A percentile compares a stretch with the other conserved stretches of the same genome.
phyloP scores from a whole-genome alignment of 1,140 invertebrate species.

The Phenacoccus solenopsis region DNA sequence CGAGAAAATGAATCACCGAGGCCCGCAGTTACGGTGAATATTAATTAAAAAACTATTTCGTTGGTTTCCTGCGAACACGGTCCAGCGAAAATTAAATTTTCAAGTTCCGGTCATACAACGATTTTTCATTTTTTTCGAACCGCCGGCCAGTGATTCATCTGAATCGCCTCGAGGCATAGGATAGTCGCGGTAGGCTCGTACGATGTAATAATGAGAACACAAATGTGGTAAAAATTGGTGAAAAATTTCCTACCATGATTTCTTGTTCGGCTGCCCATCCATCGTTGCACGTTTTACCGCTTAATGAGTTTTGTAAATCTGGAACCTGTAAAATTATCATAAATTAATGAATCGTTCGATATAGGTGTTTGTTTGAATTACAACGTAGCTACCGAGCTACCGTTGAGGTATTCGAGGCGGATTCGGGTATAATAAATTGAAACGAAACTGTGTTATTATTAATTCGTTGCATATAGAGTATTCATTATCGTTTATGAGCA shows the following conservation, averaged over 20 bases:
- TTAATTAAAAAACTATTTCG: background rate
- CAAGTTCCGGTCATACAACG: background rate
- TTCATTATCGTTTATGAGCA: no score
- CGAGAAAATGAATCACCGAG: background rate
- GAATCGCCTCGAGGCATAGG: background rate
- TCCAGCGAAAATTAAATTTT: no score
- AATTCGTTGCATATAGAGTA: no score
- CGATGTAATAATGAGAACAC: no score
- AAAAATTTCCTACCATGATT: constrained; percentile 28
- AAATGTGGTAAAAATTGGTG: background rate
- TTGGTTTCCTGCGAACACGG: no score
- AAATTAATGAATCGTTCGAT: background rate
- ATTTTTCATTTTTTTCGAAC: no score
- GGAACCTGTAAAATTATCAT: constrained; percentile 26
- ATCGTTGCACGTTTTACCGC: constrained; percentile 27
- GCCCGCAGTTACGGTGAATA: no score
- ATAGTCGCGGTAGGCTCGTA: background rate
- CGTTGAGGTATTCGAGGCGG: background rate
- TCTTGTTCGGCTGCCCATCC: constrained; percentile 30
- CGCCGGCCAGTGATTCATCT: background rate
- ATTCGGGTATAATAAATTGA: no score
- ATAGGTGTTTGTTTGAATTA: background rate
- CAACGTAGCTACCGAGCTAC: background rate
- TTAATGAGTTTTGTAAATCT: constrained; percentile 26
- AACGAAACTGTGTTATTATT: no score